Base-by-base conservation (phyloP, 2,888 invertebrate genomes). In the Melanotus villosus region DNA sequence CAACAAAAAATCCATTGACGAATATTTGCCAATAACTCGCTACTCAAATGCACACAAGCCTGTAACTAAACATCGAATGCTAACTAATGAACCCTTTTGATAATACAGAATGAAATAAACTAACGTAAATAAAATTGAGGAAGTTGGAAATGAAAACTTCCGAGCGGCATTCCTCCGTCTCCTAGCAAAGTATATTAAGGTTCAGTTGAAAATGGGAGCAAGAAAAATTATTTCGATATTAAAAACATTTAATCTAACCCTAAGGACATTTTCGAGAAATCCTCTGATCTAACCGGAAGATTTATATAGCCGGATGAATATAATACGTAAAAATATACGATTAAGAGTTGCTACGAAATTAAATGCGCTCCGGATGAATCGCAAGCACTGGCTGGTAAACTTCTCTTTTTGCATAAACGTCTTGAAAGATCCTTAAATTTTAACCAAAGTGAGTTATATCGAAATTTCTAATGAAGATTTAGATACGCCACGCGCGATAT, bases 181-280 rank as follows among this genome's bases (percentile, higher is more conserved):
- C 10, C 50, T 30, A 14, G 56, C 32, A 21, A 50, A 59, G 19
- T 43, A 59, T 19, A 59, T 59, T 45, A 59, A 45, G 26, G 10
- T 10, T 26, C 14, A 26, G 38, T 14, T 14, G 36, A 16, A 54
- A 32, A 23, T 32, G 4, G 23, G 45, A 26, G 16, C 6, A 47
- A 52, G 64, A 64, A 64, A 64, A 64, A 64, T 64, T 64, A 64
- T 56, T 54, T n/a, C 18, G 9, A 54, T 64, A 64, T 64, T 64
- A 64, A 64, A 64, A 64, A 64, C 64, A 54, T 64, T 64, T 54
- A 64, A 64, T 56, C 43, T 52, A 56, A 43, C 54, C 54, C 43
- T 19, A 19, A 52, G 41, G 64, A 41, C 54, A 41, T 64, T 52
- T 21, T 30, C 64, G 12, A 52, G 43, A 36, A 50, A 62, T 52